These are phyloP conservation scores for Heteromormyrus szaboi DNA, from an alignment of 2,797 vertebrate genomes.

Conservation along the genomic window DNA sequence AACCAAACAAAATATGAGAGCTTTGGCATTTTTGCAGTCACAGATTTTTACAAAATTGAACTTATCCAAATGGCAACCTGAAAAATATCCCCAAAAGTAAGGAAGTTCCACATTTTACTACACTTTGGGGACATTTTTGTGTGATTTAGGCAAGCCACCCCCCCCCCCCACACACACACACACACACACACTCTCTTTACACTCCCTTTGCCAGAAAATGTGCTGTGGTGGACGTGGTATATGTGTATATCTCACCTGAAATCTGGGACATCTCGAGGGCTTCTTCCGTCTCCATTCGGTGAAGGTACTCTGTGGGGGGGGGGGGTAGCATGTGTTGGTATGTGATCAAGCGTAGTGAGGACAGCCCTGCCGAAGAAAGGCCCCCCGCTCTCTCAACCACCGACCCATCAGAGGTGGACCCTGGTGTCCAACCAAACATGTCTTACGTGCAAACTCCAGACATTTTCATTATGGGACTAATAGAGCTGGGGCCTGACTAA, in stretches of 20 bases:
- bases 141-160: no score
- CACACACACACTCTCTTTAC: not conserved
- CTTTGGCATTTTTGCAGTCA: no score
- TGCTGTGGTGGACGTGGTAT: not conserved
- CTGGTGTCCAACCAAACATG: slow-evolving; percentile 78
- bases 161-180: not conserved
- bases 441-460: slow-evolving; percentile 96
- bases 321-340: slow-evolving; percentile 27
- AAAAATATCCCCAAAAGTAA: no score
- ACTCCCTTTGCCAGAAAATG: not conserved
- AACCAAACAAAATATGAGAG: no score
- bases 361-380: slow-evolving; percentile 48
- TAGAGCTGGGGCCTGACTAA: slow-evolving; percentile 53
- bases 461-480: slow-evolving; percentile 75
- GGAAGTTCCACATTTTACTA: no score
- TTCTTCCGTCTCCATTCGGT: slow-evolving; percentile 96
- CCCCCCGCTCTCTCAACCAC: slow-evolving; percentile 46
- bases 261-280: slow-evolving; percentile 94
- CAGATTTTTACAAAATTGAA: no score
- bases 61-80: not conserved
- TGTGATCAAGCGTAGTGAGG: slow-evolving; percentile 74
- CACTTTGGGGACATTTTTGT: no score
- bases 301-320: slow-evolving; percentile 70
- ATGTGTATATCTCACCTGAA: slow-evolving; percentile 76
- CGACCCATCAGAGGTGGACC: slow-evolving; percentile 64